Evolutionary conservation across 1,140 invertebrate species (phyloP).

Genomic region (Himalopsyche phryganea): DNA sequence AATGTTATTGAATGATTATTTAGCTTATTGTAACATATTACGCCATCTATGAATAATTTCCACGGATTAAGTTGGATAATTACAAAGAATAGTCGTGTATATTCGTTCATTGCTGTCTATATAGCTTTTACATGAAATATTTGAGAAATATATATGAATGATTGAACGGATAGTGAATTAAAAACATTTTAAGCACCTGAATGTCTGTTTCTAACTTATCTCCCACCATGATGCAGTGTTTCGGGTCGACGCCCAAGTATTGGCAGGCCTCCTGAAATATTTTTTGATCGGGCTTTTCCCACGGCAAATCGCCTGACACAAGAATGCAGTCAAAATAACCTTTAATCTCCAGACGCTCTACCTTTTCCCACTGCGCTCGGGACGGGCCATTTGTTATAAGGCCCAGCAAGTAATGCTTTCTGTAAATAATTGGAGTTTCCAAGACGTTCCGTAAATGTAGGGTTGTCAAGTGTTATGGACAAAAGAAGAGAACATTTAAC

Average conservation of each 20-base stretch:
- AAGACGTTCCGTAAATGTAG: conserved; percentile 38
- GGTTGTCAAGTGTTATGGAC: too few relatives aligned
- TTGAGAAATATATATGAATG: too few relatives aligned
- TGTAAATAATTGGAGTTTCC: conserved; percentile 43
- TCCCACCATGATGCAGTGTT: conserved; percentile 79
- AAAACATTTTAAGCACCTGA: conserved; percentile 43
- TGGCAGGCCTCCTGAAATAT: conserved; percentile 77
- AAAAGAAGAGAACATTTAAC: conserved; percentile 29
- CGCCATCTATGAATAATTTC: too few relatives aligned
- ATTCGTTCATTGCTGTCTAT: too few relatives aligned
- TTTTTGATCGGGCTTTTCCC: conserved; percentile 76
- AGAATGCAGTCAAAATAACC: conserved; percentile 75
- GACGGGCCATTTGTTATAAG: conserved; percentile 83
- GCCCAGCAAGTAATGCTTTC: conserved; percentile 67
- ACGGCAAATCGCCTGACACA: conserved; percentile 76
- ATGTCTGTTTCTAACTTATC: conserved; percentile 85
- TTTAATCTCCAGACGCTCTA: conserved; percentile 62
- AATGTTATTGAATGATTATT: too few relatives aligned
- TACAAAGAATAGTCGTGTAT: too few relatives aligned
- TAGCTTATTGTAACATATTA: too few relatives aligned
- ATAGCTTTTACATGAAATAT: too few relatives aligned
- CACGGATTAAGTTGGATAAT: too few relatives aligned
- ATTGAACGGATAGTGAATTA: background rate
- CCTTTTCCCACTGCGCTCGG: conserved; percentile 82
- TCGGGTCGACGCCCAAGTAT: conserved; percentile 64